Conservation (phyloP, 2,888 invertebrate genomes). For the Apodemia duryi region DNA sequence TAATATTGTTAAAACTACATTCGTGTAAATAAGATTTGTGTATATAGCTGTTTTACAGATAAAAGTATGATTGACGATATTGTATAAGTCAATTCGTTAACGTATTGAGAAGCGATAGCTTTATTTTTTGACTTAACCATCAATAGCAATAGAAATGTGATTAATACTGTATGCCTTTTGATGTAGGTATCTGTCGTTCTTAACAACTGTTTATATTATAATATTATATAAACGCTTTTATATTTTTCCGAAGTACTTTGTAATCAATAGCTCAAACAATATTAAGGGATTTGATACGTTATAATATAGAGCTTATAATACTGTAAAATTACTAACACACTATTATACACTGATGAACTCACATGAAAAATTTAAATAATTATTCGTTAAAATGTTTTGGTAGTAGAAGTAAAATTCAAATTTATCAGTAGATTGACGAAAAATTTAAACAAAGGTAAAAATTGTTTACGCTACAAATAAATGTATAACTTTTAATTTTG, state of each 20-base stretch:
- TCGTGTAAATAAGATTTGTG: not conserved
- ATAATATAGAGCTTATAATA: not conserved
- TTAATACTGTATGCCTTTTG: constrained; percentile 19
- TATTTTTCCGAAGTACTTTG: constrained; percentile 14
- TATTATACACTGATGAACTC: not conserved
- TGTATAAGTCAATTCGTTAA: constrained; percentile 6
- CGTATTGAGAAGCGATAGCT: constrained; percentile 10
- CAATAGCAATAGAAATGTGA: constrained; percentile 20
- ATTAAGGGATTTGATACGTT: not conserved
- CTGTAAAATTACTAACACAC: not conserved
- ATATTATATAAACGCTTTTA: constrained; percentile 12
- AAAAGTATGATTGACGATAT: not conserved
- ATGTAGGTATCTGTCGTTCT: constrained; percentile 14
- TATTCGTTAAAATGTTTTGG: not conserved
- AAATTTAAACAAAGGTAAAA: too few relatives aligned
- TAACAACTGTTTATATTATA: constrained; percentile 19
- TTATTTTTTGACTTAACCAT: not conserved
- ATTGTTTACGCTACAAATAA: too few relatives aligned
- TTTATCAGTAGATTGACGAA: not conserved
- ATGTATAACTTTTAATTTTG: too few relatives aligned
- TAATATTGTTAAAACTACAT: not conserved
- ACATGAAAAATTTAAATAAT: not conserved
- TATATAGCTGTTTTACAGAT: not conserved
- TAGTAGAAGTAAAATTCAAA: not conserved
- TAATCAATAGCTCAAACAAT: constrained; percentile 1